Base-by-base conservation (phyloP, 1,140 invertebrate genomes). In the Arctopsyche grandis region DNA sequence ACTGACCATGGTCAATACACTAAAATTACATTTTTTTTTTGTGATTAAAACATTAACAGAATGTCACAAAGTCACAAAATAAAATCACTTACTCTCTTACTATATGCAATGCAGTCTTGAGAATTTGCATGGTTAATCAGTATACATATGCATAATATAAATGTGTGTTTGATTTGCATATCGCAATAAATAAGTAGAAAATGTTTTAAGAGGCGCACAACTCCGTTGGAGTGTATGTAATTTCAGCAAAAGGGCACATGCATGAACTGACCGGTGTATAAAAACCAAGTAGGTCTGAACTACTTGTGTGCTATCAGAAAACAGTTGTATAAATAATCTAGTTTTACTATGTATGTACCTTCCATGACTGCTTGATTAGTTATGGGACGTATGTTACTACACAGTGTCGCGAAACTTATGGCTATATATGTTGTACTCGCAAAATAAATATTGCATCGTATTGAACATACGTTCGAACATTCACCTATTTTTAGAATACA, bases 31-130 rank as follows among this genome's bases (percentile, higher is more conserved):
- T 56, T 10, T 12, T 21, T 22, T 19, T 66, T 66, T 3, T 7
- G 24, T 66, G 10, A 38, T n/a, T n/a, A n/a, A n/a, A n/a, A n/a
- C n/a, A n/a, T n/a, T n/a, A n/a, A n/a, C n/a, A n/a, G n/a, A n/a
- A n/a, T n/a, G n/a, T 14, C 9, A 9, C 1, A 52, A 14, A 9
- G 21, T 48, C 46, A 73, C n/a, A 73, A 19, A 5, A 5, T 0
- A 48, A 78, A 21, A 74, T 74, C 29, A 78, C 71, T 79, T 60
- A 81, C 80, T 26, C 60, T 52, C 44, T 75, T 78, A 24, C 81
- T 78, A 78, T 78, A 82, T 63, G 46, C 24, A 58, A 79, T 78
- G 43, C 81, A 82, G 21, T 82, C 81, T 63, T 82, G 81, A n/a
- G 26, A 22, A 56, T 52, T 3, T 1, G 16, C 5, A 78, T 5